Percentiles rank a stretch among this genome's conserved stretches.
phyloP scores from a whole-genome alignment of 2,113 vertebrate species.

The Pyrgilauda ruficollis region DNA sequence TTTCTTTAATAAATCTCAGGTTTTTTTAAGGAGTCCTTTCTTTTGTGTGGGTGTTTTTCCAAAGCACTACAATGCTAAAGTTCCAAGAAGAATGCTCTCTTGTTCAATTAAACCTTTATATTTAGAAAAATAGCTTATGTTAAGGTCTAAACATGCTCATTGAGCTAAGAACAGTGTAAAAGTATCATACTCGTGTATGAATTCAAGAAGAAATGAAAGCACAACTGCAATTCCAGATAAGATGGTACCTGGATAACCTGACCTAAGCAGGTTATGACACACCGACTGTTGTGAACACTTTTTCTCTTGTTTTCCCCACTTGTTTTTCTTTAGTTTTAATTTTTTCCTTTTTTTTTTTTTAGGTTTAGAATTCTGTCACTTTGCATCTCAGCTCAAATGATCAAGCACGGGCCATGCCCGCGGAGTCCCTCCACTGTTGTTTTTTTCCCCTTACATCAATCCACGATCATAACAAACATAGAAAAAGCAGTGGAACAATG shows the following conservation, averaged over 20 bases:
- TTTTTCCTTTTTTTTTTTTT: background rate
- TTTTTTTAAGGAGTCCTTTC: constrained; percentile 80
- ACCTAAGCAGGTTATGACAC: constrained; percentile 40
- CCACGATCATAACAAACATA: background rate
- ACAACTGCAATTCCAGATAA: constrained; percentile 70
- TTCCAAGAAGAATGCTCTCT: constrained; percentile 80
- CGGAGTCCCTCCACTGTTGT: background rate
- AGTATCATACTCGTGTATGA: constrained; percentile 83
- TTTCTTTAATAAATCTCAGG: constrained; percentile 94
- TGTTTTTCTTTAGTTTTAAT: background rate
- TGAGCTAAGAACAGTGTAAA: constrained; percentile 85
- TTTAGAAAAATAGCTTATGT: constrained; percentile 88
- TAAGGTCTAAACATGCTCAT: constrained; percentile 83
- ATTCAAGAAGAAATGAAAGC: constrained; percentile 75
- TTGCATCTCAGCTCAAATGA: background rate
- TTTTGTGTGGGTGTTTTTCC: constrained; percentile 68
- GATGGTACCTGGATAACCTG: constrained; percentile 67
- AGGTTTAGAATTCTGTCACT: background rate
- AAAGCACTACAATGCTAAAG: constrained; percentile 82
- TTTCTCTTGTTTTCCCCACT: background rate
- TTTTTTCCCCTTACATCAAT: background rate
- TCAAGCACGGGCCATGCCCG: background rate
- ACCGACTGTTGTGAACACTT: constrained; percentile 51
- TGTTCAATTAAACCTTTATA: constrained; percentile 83
- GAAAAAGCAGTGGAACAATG: background rate